phyloP scores from a whole-genome alignment of 2,888 invertebrate species.

The Osedax frankpressi region DNA sequence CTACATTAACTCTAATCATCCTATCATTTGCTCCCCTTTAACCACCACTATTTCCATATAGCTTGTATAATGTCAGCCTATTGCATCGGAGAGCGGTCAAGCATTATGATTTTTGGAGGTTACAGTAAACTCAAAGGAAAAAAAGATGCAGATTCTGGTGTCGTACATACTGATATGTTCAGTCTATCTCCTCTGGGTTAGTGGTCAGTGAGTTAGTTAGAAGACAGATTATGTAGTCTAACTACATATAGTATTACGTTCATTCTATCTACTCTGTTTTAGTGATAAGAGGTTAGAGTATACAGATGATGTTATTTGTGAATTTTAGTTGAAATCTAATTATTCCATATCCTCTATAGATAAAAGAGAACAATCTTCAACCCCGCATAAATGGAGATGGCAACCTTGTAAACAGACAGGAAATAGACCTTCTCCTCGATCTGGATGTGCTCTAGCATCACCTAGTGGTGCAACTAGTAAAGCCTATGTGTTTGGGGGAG shows the following conservation, averaged over 20 bases:
- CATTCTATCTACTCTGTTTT: no score
- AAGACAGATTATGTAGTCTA: no score
- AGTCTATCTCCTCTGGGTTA: constrained; percentile 34
- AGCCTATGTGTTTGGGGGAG: constrained; percentile 74
- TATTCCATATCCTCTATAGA: neutral
- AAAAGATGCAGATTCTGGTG: constrained; percentile 63
- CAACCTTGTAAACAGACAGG: constrained; percentile 57
- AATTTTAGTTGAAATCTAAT: no score
- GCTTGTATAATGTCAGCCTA: constrained; percentile 62
- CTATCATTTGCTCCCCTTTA: no score
- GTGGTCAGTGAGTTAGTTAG: no score
- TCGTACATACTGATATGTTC: constrained; percentile 61
- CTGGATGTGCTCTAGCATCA: constrained; percentile 57
- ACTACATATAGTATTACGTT: no score
- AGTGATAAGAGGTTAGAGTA: no score
- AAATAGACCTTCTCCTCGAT: constrained; percentile 54
- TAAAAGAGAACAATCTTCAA: constrained; percentile 21
- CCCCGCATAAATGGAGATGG: constrained; percentile 59
- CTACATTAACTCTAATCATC: no score
- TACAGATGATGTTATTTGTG: no score
- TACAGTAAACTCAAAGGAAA: constrained; percentile 63
- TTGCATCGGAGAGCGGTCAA: constrained; percentile 45
- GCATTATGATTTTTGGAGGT: constrained; percentile 62
- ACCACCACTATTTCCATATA: no score
- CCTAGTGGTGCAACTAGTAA: constrained; percentile 52